Evolutionary conservation across 2,888 invertebrate species (phyloP).

Genomic region (Spodoptera littoralis): DNA sequence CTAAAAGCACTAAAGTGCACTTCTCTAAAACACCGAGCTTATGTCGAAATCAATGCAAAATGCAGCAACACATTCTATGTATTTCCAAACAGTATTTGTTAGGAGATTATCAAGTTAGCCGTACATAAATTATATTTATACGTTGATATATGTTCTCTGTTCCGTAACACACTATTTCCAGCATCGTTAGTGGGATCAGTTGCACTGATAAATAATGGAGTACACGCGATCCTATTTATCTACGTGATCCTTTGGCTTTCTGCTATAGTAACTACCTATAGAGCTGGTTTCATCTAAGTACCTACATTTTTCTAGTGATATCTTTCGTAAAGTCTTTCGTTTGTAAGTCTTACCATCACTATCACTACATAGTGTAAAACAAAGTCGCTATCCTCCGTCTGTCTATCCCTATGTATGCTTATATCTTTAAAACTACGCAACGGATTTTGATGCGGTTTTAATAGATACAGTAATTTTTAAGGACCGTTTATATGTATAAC

Average conservation of each 20-base stretch:
- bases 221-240: conserved; percentile 9
- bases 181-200: conserved; percentile 26
- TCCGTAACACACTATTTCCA: conserved; percentile 22
- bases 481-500: no score
- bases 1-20: no score
- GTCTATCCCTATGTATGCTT: no score
- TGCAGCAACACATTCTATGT: neutral
- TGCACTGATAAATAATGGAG: conserved; percentile 21
- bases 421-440: no score
- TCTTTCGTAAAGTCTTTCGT: no score
- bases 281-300: neutral
- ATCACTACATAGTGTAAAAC: no score
- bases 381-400: no score
- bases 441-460: no score
- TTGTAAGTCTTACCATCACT: no score
- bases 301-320: neutral
- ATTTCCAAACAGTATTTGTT: neutral
- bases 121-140: conserved; percentile 14
- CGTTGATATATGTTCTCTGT: conserved; percentile 24
- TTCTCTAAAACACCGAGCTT: neutral
- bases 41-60: neutral
- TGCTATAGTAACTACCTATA: neutral
- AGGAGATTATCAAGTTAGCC: neutral
- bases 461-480: no score
- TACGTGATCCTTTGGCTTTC: neutral